These are phyloP conservation scores for Xenopus laevis DNA, from an alignment of 2,113 vertebrate genomes.

Conservation along the genomic window DNA sequence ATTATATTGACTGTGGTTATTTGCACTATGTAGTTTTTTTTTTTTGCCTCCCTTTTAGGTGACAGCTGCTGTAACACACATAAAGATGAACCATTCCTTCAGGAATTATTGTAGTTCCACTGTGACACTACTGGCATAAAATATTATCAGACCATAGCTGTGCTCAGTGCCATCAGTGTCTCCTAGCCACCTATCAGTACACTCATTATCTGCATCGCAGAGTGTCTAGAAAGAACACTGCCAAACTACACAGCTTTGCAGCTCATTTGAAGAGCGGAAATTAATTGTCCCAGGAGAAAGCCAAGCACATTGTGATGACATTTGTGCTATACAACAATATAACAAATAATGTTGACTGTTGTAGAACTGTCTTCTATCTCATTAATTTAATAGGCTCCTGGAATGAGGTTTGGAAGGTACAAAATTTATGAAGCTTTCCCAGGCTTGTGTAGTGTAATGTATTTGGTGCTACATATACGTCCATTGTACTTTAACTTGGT, in stretches of 20 bases:
- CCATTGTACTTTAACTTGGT: too few species aligned
- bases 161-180: slow-evolving; percentile 83
- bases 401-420: slow-evolving; percentile 56
- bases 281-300: slow-evolving; percentile 82
- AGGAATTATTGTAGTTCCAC: slow-evolving; percentile 76
- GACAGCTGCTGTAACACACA: slow-evolving; percentile 81
- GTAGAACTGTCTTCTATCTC: slow-evolving; percentile 71
- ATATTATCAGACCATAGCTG: slow-evolving; percentile 90
- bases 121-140: slow-evolving; percentile 76
- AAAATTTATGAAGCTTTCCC: slow-evolving; percentile 41
- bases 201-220: slow-evolving; percentile 91
- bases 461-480: too few species aligned
- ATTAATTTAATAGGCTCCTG: slow-evolving; percentile 85
- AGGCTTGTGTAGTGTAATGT: too few species aligned
- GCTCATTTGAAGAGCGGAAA: slow-evolving; percentile 92
- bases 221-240: slow-evolving; percentile 74
- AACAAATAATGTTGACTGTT: slow-evolving; percentile 68
- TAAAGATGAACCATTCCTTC: slow-evolving; percentile 79
- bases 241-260: slow-evolving; percentile 78
- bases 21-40: slow-evolving; percentile 67
- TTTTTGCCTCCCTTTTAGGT: slow-evolving; percentile 74
- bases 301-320: slow-evolving; percentile 72
- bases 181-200: slow-evolving; percentile 95
- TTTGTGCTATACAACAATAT: slow-evolving; percentile 64
- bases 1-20: slow-evolving; percentile 78